These are phyloP conservation scores for Nasonia longicornis DNA, from an alignment of 1,140 invertebrate genomes.

Conservation along the genomic window DNA sequence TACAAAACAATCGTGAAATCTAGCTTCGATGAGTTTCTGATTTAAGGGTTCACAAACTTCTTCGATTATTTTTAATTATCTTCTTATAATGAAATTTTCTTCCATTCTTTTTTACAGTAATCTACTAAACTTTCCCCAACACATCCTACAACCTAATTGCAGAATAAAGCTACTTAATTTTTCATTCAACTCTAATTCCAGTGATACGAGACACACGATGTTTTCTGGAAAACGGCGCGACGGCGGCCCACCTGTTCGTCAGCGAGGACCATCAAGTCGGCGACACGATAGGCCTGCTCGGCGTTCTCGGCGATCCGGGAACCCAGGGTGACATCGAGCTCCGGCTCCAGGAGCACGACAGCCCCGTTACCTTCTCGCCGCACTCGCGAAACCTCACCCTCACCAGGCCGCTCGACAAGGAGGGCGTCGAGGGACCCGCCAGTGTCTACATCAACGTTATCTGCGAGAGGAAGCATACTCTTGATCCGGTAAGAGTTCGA, in stretches of 20 bases:
- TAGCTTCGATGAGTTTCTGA: too few species aligned
- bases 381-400: conserved; percentile 87
- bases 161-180: too few species aligned
- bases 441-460: conserved; percentile 88
- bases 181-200: conserved; percentile 40
- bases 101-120: too few species aligned
- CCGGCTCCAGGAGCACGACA: conserved; percentile 80
- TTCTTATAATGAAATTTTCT: too few species aligned
- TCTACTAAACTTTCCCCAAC: too few species aligned
- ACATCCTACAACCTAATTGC: too few species aligned
- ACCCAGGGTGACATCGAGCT: conserved; percentile 82
- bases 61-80: too few species aligned
- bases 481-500: conserved; percentile 76
- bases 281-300: conserved; percentile 80
- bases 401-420: conserved; percentile 83
- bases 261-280: conserved; percentile 86
- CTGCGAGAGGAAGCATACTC: conserved; percentile 81
- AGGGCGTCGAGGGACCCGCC: conserved; percentile 83
- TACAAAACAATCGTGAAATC: too few species aligned
- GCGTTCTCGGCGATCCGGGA: conserved; percentile 84
- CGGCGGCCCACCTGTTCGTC: conserved; percentile 91
- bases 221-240: conserved; percentile 88
- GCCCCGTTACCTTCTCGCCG: conserved; percentile 80
- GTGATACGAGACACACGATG: conserved; percentile 83
- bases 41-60: too few species aligned